Evolutionary conservation across 2,888 invertebrate genomes (phyloP), one percentile per base, ranked within the genome.

Genomic region (Phasia obesa): DNA sequence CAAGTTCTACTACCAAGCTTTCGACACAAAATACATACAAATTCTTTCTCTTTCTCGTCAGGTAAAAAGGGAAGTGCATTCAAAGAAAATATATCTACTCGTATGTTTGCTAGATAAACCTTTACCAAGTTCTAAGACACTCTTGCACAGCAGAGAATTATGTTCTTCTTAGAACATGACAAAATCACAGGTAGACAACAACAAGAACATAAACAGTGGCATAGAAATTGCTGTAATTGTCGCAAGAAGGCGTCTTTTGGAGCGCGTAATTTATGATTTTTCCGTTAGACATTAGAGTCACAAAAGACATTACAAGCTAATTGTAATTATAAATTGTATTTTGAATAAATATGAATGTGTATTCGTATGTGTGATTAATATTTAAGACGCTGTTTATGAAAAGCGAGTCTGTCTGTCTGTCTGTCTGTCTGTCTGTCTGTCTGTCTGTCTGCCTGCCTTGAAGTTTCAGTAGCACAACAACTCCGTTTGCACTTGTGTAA

Each of bases 241-340:
- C 75, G 67, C 84, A 76, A 69, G 71, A 65, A 76, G 76, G 59
- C 80, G 79, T 79, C 65, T 79, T 74, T 74, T 73, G 47, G 44
- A 78, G 82, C 82, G 77, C 78, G 79, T 83, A 83, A 83, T 79
- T 83, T 83, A 79, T 82, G 78, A 82, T 77, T 82, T 82, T 74
- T 59, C 74, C 78, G 78, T 60, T 73, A 82, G 73, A 74, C 81
- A 76, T 71, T 71, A 67, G 71, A 81, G n/a, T n/a, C 77, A 82
- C 83, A 77, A 78, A 78, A 84, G 81, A 81, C 81, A 75, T 81
- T 73, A 79, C 73, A 81, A 74, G 83, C 85, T 85, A 85, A 85
- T 85, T 84, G 85, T 85, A 85, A 85, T 85, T 85, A 79, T 85
- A 86, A 85, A 67, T 77, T 77, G 83, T 76, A 78, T 77, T 77